Percentiles rank a stretch among this genome's conserved stretches.
Evolutionary conservation across 2,888 invertebrate species (phyloP).

Genomic region (Drosophila nigricruria): DNA sequence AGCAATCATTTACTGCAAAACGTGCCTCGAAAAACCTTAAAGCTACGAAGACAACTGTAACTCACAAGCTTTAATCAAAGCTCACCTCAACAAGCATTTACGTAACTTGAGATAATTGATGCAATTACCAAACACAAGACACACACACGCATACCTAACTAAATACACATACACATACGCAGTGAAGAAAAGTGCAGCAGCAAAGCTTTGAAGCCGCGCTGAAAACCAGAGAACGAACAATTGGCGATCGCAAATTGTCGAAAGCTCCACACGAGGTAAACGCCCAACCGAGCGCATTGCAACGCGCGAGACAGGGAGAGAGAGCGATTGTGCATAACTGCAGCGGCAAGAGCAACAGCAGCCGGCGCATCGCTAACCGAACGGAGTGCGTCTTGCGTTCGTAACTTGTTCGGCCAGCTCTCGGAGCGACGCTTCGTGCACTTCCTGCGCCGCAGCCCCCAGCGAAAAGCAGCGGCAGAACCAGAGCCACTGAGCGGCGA

Average conservation of each 20-base stretch:
- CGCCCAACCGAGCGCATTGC: conserved; percentile 60
- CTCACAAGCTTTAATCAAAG: conserved; percentile 57
- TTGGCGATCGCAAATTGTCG: conserved; percentile 35
- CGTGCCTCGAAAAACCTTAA: conserved; percentile 53
- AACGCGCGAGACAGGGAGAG: conserved; percentile 22
- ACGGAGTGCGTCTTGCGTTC: conserved; percentile 34
- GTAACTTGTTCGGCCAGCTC: conserved; percentile 71
- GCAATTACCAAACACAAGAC: conserved; percentile 41
- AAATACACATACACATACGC: conserved; percentile 13
- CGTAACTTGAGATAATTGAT: conserved; percentile 70
- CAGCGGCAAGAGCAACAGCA: conserved; percentile 33
- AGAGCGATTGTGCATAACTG: conserved; percentile 39
- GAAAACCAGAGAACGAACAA: conserved; percentile 29
- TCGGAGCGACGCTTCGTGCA: conserved; percentile 67
- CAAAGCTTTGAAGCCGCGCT: conserved; percentile 62
- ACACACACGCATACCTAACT: conserved; percentile 17
- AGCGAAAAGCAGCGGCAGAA: conserved; percentile 60
- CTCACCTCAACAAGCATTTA: conserved; percentile 57
- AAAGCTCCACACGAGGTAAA: conserved; percentile 51
- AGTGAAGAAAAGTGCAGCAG: conserved; percentile 60
- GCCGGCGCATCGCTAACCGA: conserved; percentile 26
- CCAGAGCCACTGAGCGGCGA: conserved; percentile 61
- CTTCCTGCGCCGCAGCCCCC: conserved; percentile 73
- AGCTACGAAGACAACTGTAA: conserved; percentile 45
- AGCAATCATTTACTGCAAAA: conserved; percentile 29